Base-by-base conservation (phyloP, 2,888 invertebrate species). In the Alloscopus bannaensis region DNA sequence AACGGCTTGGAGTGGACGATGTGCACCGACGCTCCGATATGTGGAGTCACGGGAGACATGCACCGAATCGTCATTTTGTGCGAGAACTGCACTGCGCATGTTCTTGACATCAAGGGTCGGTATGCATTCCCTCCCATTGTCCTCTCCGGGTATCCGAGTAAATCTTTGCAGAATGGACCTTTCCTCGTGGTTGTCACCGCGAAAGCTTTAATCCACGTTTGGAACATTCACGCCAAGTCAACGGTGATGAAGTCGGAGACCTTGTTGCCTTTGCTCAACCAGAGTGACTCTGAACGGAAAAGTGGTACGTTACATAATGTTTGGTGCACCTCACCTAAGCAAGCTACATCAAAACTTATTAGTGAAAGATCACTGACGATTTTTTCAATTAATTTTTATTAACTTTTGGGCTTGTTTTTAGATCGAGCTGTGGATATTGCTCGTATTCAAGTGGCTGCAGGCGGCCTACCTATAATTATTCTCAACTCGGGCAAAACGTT, bases 401-500 rank as follows among this genome's bases (percentile, higher is more conserved):
- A 36, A 36, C 8, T 47, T 6, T 47, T 47, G 11, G 6, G n/a
- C 3, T 47, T 55, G n/a, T 20, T 62, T 36, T 31, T 22, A 80
- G 80, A 81, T 20, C 76, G 76, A 18, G 29, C 45, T 11, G 13
- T 83, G 24, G 84, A 84, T 29, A 71, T 84, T 40, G 55, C 77
- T 24, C 68, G 80, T 18, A 71, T 82, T 22, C 80, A 71, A 26
- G 60, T 83, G 18, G 78, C 77, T 16, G 57, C 78, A 81, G 92
- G 93, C 81, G 95, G 95, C 28, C 91, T 93, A 87, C 96, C 97
- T 0, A 91, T 96, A 87, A 90, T 98, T 83, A 92, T 94, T n/a
- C 91, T 97, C 40, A 93, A 93, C 36, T 95, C 94, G 87, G 95
- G 95, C 26, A 93, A 93, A 87, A 94, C 95, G 1, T 97, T 94